These are phyloP conservation scores for Yponomeuta cagnagella DNA, from an alignment of 2,888 invertebrate genomes.

Conservation along the genomic window DNA sequence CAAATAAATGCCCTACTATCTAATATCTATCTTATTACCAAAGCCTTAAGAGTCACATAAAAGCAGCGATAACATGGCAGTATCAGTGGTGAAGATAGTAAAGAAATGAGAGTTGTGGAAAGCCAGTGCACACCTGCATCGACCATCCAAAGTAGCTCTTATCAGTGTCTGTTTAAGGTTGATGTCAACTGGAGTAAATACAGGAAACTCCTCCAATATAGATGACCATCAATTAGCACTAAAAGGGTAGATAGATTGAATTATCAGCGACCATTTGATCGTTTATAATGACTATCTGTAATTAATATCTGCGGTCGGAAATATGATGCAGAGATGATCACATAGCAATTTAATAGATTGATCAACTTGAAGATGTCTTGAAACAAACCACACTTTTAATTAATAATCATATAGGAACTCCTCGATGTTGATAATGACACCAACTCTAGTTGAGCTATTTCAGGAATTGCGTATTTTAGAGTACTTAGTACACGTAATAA, in stretches of 20 bases:
- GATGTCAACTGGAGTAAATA: background rate
- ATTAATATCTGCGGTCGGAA: background rate
- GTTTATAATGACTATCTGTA: background rate
- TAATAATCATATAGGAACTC: too few relatives aligned
- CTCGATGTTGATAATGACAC: too few relatives aligned
- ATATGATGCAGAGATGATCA: background rate
- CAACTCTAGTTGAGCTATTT: too few relatives aligned
- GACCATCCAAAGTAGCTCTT: background rate
- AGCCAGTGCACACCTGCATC: conserved; percentile 9
- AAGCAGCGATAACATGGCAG: conserved; percentile 1
- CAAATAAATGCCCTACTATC: background rate
- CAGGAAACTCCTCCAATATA: conserved; percentile 11
- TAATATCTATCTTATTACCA: background rate
- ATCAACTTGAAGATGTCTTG: too few relatives aligned
- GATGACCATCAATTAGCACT: conserved; percentile 1
- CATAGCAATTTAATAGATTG: too few relatives aligned
- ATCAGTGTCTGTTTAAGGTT: background rate
- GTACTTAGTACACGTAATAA: background rate
- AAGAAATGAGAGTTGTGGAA: conserved; percentile 17
- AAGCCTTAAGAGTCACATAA: background rate
- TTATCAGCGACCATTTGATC: conserved; percentile 5
- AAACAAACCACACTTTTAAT: too few relatives aligned
- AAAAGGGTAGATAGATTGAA: conserved; percentile 10
- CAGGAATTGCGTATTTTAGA: too few relatives aligned
- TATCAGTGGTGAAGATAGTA: background rate